Evolutionary conservation across 2,888 invertebrate species (phyloP).

Genomic region (Steinernema hermaphroditum): DNA sequence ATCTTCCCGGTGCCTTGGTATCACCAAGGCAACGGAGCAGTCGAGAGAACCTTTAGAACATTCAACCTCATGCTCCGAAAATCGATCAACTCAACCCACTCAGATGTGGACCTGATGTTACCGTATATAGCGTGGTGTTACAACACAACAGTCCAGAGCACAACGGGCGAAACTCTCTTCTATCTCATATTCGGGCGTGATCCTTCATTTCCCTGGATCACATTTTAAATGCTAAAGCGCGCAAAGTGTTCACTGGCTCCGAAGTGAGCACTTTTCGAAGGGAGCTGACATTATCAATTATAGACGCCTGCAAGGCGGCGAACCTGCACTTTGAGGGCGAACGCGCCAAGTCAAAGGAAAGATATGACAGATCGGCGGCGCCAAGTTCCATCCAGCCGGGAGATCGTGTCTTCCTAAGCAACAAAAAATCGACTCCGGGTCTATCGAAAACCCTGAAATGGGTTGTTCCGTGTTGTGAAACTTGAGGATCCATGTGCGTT

Average conservation of each 20-base stretch:
- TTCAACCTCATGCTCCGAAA: not conserved
- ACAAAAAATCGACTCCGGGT: not conserved
- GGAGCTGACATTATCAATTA: not conserved
- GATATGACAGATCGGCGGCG: not conserved
- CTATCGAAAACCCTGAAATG: not conserved
- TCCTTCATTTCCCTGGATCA: not conserved
- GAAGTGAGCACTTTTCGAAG: not conserved
- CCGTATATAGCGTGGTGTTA: not conserved
- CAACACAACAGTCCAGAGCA: not conserved
- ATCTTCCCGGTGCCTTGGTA: not conserved
- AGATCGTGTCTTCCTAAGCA: not conserved
- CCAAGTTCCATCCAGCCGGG: not conserved
- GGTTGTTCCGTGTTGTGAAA: not conserved
- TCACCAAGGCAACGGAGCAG: not conserved
- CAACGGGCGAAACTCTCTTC: not conserved
- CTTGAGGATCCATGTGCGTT: not conserved
- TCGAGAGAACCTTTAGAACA: not conserved
- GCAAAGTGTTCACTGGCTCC: not conserved
- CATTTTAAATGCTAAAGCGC: not conserved
- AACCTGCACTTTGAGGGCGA: not conserved
- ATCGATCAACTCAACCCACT: not conserved
- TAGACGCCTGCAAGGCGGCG: not conserved
- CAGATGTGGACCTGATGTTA: not conserved
- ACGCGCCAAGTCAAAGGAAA: not conserved
- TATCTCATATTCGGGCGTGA: no score